Evolutionary conservation across 1,140 invertebrate species (phyloP), one percentile per base, ranked within the genome.

Genomic region (Pachyrhynchus sulphureomaculatus): DNA sequence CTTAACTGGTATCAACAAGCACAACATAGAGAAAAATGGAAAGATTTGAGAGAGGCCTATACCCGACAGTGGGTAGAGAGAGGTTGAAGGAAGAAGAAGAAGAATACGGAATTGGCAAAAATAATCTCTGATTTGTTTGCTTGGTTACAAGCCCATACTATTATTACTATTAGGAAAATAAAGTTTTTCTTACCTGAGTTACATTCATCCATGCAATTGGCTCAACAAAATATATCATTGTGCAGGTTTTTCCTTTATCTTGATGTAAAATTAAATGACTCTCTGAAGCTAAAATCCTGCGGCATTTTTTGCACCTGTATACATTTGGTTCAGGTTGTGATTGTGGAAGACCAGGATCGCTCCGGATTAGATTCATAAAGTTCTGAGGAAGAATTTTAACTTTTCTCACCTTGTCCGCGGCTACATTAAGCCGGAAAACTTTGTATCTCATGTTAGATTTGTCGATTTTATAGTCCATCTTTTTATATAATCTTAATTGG

Each of bases 171-270:
- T n/a, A n/a, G n/a, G n/a, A n/a, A n/a, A n/a, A n/a, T n/a, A n/a
- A n/a, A n/a, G n/a, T n/a, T n/a, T 57, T 29, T 1, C 26, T 82
- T 54, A 80, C 83, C 64, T 86, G 83, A 33, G 81, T 78, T 36
- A 90, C 86, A 65, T 84, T 82, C 90, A 93, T 93, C 91, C 91
- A 93, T 15, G 83, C 78, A 69, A 93, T 78, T 0, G 91, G 91
- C 76, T 93, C 91, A 53, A 92, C 78, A 75, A 93, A 93, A 72
- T 87, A 84, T 54, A 86, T 90, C 67, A 86, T 83, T 0, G 77
- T 81, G 70, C 91, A 93, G 29, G 77, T 65, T 48, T 80, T 78
- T 13, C 68, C 61, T 4, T 67, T 62, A 26, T 74, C 6, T 20
- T 81, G 72, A 69, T 92, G 91, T 5, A 86, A 84, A 37, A 92